Evolutionary conservation across 2,113 vertebrate species (phyloP).

Genomic region (Tupaia tana): DNA sequence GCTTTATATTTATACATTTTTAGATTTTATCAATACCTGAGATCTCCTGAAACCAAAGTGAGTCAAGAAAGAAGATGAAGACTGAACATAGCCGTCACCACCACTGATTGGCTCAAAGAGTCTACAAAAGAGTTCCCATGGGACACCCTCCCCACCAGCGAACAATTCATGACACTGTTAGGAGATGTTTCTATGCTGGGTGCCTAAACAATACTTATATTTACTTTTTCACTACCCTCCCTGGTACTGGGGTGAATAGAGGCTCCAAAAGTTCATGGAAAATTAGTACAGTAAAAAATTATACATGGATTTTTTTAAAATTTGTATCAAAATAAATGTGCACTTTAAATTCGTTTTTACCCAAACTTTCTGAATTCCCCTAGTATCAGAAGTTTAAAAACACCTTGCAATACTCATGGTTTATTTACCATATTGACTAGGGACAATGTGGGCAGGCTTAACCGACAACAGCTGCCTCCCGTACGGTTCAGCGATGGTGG

Average conservation of each 20-base stretch:
- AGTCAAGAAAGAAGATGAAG: neutral
- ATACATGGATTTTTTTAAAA: no score
- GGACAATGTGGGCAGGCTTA: neutral
- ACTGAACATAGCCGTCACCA: neutral
- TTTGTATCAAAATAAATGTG: no score
- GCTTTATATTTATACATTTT: neutral
- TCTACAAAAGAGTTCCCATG: neutral
- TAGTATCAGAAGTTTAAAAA: neutral
- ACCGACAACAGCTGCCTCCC: neutral
- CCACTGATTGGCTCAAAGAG: neutral
- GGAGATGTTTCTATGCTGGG: accelerated
- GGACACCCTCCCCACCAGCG: neutral
- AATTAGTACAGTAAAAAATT: no score
- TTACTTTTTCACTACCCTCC: neutral
- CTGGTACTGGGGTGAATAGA: no score
- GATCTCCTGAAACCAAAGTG: neutral
- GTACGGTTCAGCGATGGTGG: neutral
- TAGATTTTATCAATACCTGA: neutral
- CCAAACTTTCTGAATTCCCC: no score
- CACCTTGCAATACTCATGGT: neutral
- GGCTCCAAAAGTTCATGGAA: no score
- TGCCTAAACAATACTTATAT: neutral
- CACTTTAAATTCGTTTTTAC: no score
- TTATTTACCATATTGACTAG: neutral
- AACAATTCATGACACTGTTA: neutral